phyloP scores from a whole-genome alignment of 2,888 invertebrate genomes.

The Escarpia spicata region DNA sequence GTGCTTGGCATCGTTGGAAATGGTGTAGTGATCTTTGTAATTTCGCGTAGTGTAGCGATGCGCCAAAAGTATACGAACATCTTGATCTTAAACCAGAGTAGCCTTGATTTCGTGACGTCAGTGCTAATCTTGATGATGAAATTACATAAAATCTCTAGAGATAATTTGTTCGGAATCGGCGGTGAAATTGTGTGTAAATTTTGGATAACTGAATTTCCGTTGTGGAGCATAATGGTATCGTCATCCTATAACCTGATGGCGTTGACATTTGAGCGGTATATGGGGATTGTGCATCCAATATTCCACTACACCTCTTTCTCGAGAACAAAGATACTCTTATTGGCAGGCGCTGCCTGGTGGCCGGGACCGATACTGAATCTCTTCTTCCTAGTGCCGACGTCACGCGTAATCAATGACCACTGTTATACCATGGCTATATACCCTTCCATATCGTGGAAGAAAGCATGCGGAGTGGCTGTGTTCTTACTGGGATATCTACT shows the following conservation, averaged over 20 bases:
- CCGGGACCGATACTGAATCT: constrained; percentile 30
- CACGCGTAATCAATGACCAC: constrained; percentile 18
- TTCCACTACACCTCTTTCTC: constrained; percentile 31
- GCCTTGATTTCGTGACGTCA: constrained; percentile 35
- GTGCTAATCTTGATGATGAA: constrained; percentile 29
- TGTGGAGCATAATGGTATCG: constrained; percentile 34
- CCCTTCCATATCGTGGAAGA: background rate
- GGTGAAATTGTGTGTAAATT: constrained; percentile 29
- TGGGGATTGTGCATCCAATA: constrained; percentile 37
- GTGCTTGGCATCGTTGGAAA: constrained; percentile 35
- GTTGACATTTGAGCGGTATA: constrained; percentile 36
- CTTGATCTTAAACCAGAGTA: constrained; percentile 38
- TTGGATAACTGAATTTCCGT: constrained; percentile 30
- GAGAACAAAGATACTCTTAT: background rate
- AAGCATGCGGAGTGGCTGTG: background rate
- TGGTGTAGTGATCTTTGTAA: constrained; percentile 34
- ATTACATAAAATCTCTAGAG: background rate
- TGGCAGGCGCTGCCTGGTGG: constrained; percentile 27
- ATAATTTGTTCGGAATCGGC: constrained; percentile 12
- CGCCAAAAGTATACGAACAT: constrained; percentile 32
- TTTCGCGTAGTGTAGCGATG: constrained; percentile 29
- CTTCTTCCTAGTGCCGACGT: constrained; percentile 26
- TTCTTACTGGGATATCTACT: background rate
- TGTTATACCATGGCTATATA: background rate
- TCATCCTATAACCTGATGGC: constrained; percentile 35